These are phyloP conservation scores for Desmodus rotundus DNA, from an alignment of 2,113 vertebrate genomes.

Conservation along the genomic window DNA sequence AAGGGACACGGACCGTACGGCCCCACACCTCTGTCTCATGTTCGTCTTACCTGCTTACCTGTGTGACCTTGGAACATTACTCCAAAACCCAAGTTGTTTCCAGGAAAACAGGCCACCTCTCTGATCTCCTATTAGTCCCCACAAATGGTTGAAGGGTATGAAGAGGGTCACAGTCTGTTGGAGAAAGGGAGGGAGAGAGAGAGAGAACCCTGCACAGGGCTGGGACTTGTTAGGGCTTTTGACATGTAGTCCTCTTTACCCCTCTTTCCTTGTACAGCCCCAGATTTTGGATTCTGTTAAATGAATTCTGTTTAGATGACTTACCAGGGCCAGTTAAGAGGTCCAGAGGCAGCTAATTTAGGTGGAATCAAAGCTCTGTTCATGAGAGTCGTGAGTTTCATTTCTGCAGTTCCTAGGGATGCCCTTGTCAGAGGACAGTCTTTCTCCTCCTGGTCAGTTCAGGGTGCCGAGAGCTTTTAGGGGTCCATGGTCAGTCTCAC, in stretches of 20 bases:
- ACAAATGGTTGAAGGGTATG: neutral
- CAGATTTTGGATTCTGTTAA: neutral
- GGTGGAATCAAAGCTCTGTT: neutral
- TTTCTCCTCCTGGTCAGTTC: neutral
- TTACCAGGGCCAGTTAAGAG: neutral
- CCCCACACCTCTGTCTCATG: too few species aligned
- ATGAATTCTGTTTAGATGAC: neutral
- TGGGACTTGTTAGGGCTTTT: neutral
- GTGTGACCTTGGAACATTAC: neutral
- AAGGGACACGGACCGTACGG: neutral
- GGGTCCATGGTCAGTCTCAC: fast-evolving
- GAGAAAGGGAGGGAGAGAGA: neutral
- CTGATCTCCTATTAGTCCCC: neutral
- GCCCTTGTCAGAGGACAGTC: neutral
- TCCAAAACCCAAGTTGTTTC: neutral
- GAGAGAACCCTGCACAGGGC: neutral
- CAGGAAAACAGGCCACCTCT: neutral
- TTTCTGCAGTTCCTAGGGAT: neutral
- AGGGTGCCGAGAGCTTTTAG: neutral
- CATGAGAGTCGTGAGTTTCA: neutral
- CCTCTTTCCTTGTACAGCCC: neutral
- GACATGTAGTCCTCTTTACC: neutral
- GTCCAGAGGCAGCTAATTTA: neutral
- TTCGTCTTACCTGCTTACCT: neutral
- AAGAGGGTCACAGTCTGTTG: neutral